Percentiles rank a stretch among this genome's conserved stretches.
phyloP scores from a whole-genome alignment of 2,888 invertebrate genomes.

The Ditylenchus weischeri region DNA sequence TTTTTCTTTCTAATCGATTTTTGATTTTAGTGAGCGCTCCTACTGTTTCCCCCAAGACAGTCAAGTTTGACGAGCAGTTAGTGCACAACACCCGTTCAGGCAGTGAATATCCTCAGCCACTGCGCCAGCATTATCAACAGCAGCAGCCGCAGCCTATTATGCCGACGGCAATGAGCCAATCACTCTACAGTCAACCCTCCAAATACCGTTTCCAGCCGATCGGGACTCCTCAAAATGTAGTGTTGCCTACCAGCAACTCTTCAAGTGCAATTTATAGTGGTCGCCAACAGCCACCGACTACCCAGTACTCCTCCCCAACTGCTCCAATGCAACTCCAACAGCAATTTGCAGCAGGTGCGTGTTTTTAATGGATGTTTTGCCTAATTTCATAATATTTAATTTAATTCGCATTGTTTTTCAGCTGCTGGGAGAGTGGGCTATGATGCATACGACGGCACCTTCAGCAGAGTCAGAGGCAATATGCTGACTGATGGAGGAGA shows the following conservation, averaged over 20 bases:
- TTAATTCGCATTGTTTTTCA: background rate
- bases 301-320: no score
- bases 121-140: background rate
- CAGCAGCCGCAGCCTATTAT: conserved; percentile 9
- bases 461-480: background rate
- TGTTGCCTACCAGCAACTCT: conserved; percentile 13
- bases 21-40: conserved; percentile 35
- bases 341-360: background rate
- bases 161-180: conserved; percentile 8
- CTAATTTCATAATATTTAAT: background rate
- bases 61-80: conserved; percentile 37
- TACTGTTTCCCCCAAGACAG: conserved; percentile 35
- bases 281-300: conserved; percentile 3
- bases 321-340: background rate
- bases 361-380: background rate
- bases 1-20: no score
- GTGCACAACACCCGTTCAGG: conserved; percentile 22
- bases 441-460: conserved; percentile 2
- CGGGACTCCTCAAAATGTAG: background rate
- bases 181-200: conserved; percentile 27
- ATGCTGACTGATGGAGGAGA: conserved; percentile 12
- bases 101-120: conserved; percentile 13
- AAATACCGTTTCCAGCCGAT: conserved; percentile 36
- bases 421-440: conserved; percentile 16
- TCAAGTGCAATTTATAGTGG: conserved; percentile 9